phyloP scores from a whole-genome alignment of 1,140 invertebrate species.

The Bombus sylvicola region DNA sequence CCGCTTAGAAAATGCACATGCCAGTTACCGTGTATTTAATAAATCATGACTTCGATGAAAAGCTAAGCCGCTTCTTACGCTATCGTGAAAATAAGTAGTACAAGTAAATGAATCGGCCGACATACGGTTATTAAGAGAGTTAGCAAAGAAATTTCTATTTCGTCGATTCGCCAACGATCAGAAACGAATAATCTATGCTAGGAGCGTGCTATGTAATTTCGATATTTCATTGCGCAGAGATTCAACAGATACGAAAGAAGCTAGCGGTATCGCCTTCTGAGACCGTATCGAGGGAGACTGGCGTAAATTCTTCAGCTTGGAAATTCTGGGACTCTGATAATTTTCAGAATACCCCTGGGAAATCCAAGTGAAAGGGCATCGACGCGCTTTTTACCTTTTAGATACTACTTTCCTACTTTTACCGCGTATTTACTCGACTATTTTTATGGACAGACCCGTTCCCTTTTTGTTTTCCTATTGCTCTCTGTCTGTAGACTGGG shows the following conservation, averaged over 20 bases:
- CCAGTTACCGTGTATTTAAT: neutral
- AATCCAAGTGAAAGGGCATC: conserved; percentile 34
- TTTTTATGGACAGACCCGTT: neutral
- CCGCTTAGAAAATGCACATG: no score
- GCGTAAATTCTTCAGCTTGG: conserved; percentile 41
- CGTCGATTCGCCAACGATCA: neutral
- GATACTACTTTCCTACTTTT: neutral
- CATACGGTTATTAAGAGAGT: neutral
- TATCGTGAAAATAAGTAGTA: neutral
- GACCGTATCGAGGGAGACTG: neutral
- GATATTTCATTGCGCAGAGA: conserved; percentile 1
- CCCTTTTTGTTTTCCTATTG: neutral
- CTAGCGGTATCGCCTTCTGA: neutral
- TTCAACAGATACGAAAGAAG: neutral
- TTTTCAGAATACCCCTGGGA: conserved; percentile 42
- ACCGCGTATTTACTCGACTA: neutral
- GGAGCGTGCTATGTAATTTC: neutral
- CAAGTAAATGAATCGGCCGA: neutral
- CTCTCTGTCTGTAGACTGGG: no score
- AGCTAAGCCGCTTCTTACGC: neutral
- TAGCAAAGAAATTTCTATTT: neutral
- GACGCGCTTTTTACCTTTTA: neutral
- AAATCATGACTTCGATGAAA: neutral
- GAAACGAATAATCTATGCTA: no score
- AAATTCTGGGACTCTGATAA: conserved; percentile 31